Conservation (phyloP, 2,888 invertebrate species). For the Chalcis sispes region DNA sequence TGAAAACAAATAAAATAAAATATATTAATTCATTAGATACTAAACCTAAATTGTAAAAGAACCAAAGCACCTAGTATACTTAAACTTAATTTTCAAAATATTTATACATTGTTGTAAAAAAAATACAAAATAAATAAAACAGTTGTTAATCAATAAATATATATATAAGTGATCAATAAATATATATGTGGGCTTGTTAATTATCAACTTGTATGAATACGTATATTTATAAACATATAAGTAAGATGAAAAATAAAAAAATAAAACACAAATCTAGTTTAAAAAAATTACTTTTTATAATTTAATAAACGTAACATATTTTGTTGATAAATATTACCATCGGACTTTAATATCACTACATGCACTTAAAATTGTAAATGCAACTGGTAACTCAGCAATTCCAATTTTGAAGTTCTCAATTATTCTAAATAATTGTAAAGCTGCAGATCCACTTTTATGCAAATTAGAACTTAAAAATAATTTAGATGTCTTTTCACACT, state of each 20-base stretch:
- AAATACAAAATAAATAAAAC: neutral
- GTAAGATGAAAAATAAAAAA: neutral
- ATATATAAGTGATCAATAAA: too few relatives aligned
- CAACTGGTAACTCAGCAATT: conserved; percentile 1
- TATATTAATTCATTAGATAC: neutral
- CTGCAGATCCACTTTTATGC: neutral
- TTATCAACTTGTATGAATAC: too few relatives aligned
- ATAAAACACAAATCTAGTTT: neutral
- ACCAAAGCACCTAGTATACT: too few relatives aligned
- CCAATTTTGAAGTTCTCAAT: neutral
- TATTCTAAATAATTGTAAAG: neutral
- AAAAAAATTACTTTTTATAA: neutral
- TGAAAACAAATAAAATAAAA: conserved; percentile 22
- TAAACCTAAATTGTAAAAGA: too few relatives aligned
- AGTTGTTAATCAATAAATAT: too few relatives aligned
- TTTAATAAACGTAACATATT: neutral
- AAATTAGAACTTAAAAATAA: neutral
- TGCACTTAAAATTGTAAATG: conserved; percentile 23
- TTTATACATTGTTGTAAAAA: neutral
- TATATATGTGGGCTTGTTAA: neutral
- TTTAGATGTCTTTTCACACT: neutral
- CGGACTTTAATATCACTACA: conserved; percentile 29
- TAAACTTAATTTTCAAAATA: neutral
- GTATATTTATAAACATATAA: too few relatives aligned
- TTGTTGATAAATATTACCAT: conserved; percentile 22